Conservation (phyloP, 2,797 vertebrate species). For the Chrosomus eos region DNA sequence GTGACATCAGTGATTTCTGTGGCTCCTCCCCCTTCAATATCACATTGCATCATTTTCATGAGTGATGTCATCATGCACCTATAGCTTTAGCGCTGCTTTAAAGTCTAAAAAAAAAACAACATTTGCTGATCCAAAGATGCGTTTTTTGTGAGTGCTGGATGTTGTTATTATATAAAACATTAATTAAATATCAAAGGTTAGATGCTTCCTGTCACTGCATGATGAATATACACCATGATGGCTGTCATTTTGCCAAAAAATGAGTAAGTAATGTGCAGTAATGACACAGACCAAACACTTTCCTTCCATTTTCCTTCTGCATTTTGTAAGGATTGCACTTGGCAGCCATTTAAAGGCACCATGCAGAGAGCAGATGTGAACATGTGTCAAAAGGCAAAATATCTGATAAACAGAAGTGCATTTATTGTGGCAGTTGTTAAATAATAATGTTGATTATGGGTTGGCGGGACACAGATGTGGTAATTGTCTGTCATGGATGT, state of each 20-base stretch:
- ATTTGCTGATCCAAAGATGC: constrained; percentile 8
- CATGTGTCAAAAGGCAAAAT: constrained; percentile 86
- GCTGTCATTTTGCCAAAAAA: constrained; percentile 56
- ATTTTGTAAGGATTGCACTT: constrained; percentile 81
- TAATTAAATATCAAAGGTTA: constrained; percentile 41
- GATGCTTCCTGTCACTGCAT: constrained; percentile 33
- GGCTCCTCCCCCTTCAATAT: constrained; percentile 1
- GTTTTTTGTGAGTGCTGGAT: constrained; percentile 12
- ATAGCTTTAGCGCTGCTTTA: constrained; percentile 3
- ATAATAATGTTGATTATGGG: constrained; percentile 97
- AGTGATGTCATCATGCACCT: neutral
- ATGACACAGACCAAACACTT: constrained; percentile 75
- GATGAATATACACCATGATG: constrained; percentile 54
- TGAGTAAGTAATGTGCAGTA: constrained; percentile 33
- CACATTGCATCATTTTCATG: neutral
- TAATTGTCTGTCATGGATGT: constrained; percentile 94
- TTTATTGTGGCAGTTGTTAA: constrained; percentile 92
- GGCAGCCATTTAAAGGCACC: constrained; percentile 87
- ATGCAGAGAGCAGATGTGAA: constrained; percentile 87
- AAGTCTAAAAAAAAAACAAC: constrained; percentile 27
- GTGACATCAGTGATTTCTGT: neutral
- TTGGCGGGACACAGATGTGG: constrained; percentile 90
- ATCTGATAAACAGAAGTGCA: constrained; percentile 93
- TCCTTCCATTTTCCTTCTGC: constrained; percentile 78
- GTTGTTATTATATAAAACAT: constrained; percentile 46